A percentile compares a stretch with the other conserved stretches of the same genome.
Evolutionary conservation across 2,888 invertebrate species (phyloP).

Genomic region (Caenorhabditis japonica): DNA sequence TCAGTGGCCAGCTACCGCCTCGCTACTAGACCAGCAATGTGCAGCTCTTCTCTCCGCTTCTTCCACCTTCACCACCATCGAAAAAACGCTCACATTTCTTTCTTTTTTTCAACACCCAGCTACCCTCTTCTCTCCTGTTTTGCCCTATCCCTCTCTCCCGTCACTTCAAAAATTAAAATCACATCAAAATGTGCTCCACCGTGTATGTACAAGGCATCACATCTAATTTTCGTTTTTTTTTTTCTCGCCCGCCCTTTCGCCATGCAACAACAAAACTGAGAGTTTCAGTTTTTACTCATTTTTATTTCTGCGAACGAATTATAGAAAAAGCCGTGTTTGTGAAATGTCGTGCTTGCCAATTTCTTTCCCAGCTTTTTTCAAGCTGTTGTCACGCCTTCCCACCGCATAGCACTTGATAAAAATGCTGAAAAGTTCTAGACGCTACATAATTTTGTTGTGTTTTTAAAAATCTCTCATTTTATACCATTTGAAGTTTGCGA

Average conservation of each 20-base stretch:
- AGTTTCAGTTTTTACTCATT: constrained; percentile 17
- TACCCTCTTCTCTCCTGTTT: constrained; percentile 7
- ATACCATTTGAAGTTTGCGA: background rate
- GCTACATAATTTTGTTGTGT: no score
- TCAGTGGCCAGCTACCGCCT: constrained; percentile 73
- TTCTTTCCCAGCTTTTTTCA: constrained; percentile 6
- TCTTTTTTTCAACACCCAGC: constrained; percentile 5
- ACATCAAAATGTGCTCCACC: constrained; percentile 45
- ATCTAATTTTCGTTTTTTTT: no score
- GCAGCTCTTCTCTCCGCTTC: constrained; percentile 49
- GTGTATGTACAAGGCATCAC: constrained; percentile 10
- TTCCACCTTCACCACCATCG: constrained; percentile 31
- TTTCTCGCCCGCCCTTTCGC: background rate
- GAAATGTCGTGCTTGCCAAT: constrained; percentile 15
- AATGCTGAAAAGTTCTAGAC: no score
- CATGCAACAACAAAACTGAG: no score
- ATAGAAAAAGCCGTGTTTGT: constrained; percentile 17
- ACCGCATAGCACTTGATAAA: background rate
- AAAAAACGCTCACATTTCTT: constrained; percentile 33
- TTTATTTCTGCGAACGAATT: constrained; percentile 3
- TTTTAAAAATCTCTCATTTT: background rate
- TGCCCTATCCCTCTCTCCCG: constrained; percentile 10
- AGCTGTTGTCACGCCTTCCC: constrained; percentile 17
- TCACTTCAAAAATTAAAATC: constrained; percentile 8
- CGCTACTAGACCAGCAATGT: constrained; percentile 64